These are phyloP conservation scores for Lucilia sericata DNA, from an alignment of 1,140 invertebrate species.

Conservation along the genomic window DNA sequence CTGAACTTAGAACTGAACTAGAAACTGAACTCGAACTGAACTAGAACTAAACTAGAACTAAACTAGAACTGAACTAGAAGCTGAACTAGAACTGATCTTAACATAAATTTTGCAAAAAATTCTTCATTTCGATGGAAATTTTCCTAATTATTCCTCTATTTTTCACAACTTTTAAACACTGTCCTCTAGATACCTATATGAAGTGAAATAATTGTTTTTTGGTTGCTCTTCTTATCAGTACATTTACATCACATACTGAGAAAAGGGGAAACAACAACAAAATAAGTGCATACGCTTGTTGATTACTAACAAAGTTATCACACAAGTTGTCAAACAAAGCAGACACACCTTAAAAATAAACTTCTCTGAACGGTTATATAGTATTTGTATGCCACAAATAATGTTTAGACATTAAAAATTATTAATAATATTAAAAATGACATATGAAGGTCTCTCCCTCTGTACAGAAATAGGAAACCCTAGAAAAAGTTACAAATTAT, in stretches of 20 bases:
- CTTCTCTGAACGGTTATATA: neutral
- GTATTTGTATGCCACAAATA: neutral
- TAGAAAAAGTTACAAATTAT: neutral
- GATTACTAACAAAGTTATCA: constrained; percentile 2
- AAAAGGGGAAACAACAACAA: neutral
- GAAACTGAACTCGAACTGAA: too few species aligned
- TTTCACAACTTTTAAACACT: neutral
- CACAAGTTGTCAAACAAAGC: neutral
- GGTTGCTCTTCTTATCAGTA: neutral
- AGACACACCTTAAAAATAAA: neutral
- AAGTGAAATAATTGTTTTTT: constrained; percentile 5
- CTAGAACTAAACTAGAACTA: too few species aligned
- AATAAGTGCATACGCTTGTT: constrained; percentile 19
- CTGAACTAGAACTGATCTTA: too few species aligned
- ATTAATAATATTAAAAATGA: neutral
- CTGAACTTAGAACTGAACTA: too few species aligned
- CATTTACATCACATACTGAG: neutral
- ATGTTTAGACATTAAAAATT: neutral
- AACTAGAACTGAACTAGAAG: too few species aligned
- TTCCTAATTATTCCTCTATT: too few species aligned
- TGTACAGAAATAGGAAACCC: neutral
- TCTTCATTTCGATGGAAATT: too few species aligned
- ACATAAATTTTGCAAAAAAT: too few species aligned
- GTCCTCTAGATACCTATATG: neutral
- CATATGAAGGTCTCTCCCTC: neutral